A percentile compares a stretch with the other conserved stretches of the same genome.
These are phyloP conservation scores for Apteryx owenii DNA, from an alignment of 2,113 vertebrate genomes.

Conservation along the genomic window DNA sequence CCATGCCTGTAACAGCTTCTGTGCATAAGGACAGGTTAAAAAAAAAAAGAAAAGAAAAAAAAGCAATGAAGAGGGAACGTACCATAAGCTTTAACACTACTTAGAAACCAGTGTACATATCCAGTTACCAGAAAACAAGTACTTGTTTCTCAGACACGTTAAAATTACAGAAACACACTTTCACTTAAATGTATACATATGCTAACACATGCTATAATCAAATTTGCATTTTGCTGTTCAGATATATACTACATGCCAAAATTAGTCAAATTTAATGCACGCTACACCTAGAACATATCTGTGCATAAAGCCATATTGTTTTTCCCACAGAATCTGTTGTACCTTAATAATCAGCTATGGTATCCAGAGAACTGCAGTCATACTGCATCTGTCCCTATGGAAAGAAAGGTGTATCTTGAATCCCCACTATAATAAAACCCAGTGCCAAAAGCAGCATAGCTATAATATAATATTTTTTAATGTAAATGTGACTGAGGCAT, in stretches of 20 bases:
- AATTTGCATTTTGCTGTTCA: not conserved
- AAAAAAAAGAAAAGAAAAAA: fast-evolving
- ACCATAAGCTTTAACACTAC: not conserved
- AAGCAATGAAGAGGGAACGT: fast-evolving
- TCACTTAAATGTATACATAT: not conserved
- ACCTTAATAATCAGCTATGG: not conserved
- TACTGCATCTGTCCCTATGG: not conserved
- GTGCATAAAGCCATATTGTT: not conserved
- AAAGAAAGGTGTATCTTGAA: not conserved
- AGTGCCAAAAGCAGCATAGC: conserved; percentile 29
- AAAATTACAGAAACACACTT: not conserved
- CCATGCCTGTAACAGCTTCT: not conserved
- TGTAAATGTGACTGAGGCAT: conserved; percentile 47
- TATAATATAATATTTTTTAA: conserved; percentile 39
- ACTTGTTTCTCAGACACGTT: not conserved
- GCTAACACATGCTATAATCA: not conserved
- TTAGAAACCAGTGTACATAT: not conserved
- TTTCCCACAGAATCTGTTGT: not conserved
- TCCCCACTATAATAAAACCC: not conserved
- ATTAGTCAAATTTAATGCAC: not conserved
- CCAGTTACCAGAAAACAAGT: not conserved
- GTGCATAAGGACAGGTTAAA: not conserved
- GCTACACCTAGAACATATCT: not conserved
- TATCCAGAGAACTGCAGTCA: not conserved
- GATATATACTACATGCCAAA: not conserved